A percentile compares a stretch with the other conserved stretches of the same genome.
phyloP scores from a whole-genome alignment of 2,113 vertebrate genomes.

The Colossoma macropomum region DNA sequence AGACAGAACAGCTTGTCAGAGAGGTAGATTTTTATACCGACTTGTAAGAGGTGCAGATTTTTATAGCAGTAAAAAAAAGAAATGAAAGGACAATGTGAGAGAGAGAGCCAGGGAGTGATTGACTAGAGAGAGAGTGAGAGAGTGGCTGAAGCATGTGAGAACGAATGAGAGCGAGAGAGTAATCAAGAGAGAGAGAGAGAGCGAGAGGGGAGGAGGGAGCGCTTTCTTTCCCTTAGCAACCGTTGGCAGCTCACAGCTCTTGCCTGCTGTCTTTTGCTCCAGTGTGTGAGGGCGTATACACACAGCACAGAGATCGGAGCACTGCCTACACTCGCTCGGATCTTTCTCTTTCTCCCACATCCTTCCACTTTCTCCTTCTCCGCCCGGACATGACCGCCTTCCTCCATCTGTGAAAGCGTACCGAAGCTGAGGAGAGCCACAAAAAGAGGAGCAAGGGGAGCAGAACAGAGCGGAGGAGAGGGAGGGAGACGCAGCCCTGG shows the following conservation, averaged over 20 bases:
- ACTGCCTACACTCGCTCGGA: background rate
- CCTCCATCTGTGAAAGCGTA: background rate
- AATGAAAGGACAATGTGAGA: background rate
- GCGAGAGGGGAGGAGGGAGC: constrained; percentile 21
- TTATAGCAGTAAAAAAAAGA: background rate
- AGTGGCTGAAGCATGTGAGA: background rate
- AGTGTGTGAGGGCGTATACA: constrained; percentile 19
- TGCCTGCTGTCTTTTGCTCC: constrained; percentile 31
- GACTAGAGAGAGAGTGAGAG: background rate
- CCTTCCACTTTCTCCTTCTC: background rate
- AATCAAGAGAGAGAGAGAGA: constrained; percentile 31
- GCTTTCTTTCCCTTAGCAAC: constrained; percentile 55
- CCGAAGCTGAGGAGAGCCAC: background rate
- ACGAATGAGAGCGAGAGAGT: background rate
- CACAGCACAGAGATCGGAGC: background rate
- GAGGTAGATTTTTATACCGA: background rate
- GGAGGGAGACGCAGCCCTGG: constrained; percentile 38
- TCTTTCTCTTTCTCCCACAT: background rate
- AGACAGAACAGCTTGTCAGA: background rate
- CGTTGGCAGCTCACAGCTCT: constrained; percentile 38
- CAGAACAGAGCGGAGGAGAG: constrained; percentile 48
- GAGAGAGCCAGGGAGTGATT: constrained; percentile 1
- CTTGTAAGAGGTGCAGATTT: background rate
- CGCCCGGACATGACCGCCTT: constrained; percentile 22
- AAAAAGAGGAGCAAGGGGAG: constrained; percentile 12